Conservation (phyloP, 1,140 invertebrate species). For the Heterodera schachtii region DNA sequence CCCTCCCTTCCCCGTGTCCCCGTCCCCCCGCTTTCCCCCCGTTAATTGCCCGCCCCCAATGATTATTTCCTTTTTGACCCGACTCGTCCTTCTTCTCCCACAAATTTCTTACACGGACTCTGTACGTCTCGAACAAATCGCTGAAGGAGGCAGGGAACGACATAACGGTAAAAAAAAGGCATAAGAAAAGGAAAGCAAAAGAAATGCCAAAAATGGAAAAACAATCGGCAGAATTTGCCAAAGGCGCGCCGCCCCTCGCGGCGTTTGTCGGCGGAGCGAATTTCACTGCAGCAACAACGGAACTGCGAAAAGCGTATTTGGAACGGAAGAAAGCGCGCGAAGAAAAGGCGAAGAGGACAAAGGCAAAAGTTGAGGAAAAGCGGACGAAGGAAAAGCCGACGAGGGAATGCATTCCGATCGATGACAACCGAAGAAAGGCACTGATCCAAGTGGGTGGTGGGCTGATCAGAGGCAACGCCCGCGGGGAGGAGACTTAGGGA, state of each 20-base stretch:
- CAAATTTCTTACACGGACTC: constrained; percentile 49
- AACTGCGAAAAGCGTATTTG: background rate
- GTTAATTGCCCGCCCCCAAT: constrained; percentile 10
- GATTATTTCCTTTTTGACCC: constrained; percentile 46
- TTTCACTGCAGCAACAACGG: constrained; percentile 12
- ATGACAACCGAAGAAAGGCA: constrained; percentile 56
- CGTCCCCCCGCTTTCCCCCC: too few relatives aligned
- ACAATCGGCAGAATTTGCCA: constrained; percentile 8
- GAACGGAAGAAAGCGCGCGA: background rate
- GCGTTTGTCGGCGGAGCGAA: constrained; percentile 14
- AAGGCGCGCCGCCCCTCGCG: background rate
- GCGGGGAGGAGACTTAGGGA: background rate
- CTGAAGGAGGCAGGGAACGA: background rate
- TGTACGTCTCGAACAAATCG: constrained; percentile 43
- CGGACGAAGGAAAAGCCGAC: background rate
- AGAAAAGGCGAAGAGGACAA: background rate
- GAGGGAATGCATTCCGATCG: constrained; percentile 43
- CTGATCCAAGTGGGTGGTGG: constrained; percentile 53
- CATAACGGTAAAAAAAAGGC: background rate
- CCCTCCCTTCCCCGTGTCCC: background rate
- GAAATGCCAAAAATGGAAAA: background rate
- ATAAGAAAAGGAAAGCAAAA: background rate
- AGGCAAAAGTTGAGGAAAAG: background rate
- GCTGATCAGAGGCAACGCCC: background rate
- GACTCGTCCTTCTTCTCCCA: constrained; percentile 55